phyloP scores from a whole-genome alignment of 2,888 invertebrate genomes.

The Cataglyphis altisquamis region DNA sequence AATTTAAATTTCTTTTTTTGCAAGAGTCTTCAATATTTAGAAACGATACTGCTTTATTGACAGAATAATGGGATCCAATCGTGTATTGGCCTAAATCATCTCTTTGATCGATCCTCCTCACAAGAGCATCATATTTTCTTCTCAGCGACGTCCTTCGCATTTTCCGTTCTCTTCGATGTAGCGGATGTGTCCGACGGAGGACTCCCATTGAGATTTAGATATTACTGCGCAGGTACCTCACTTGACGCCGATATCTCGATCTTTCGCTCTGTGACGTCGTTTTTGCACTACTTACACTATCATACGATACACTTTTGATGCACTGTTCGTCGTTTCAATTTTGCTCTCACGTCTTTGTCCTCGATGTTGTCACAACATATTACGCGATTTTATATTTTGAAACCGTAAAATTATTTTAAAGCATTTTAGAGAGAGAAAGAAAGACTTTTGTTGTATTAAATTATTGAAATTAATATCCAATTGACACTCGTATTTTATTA shows the following conservation, averaged over 20 bases:
- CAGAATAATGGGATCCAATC: neutral
- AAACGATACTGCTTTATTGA: neutral
- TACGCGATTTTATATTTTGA: slow-evolving; percentile 16
- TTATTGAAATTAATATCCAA: neutral
- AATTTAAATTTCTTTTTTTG: neutral
- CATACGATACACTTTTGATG: slow-evolving; percentile 63
- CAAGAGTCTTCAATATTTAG: neutral
- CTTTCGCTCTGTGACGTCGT: slow-evolving; percentile 19
- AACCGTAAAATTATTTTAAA: neutral
- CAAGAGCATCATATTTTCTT: neutral
- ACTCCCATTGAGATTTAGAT: slow-evolving; percentile 51
- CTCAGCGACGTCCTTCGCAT: neutral
- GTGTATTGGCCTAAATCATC: neutral
- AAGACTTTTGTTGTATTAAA: slow-evolving; percentile 5
- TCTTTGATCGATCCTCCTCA: slow-evolving; percentile 22
- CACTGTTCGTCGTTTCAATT: slow-evolving; percentile 57
- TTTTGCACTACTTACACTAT: slow-evolving; percentile 62
- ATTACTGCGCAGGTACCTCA: slow-evolving; percentile 48
- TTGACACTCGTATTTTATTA: neutral
- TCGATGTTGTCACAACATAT: neutral
- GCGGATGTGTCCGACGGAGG: slow-evolving; percentile 39
- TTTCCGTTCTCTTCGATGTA: slow-evolving; percentile 33
- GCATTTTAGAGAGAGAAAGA: neutral
- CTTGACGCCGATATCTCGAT: slow-evolving; percentile 48
- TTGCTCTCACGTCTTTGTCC: slow-evolving; percentile 31